These are phyloP conservation scores for Drosophila santomea DNA, from an alignment of 1,140 invertebrate species.

Conservation along the genomic window DNA sequence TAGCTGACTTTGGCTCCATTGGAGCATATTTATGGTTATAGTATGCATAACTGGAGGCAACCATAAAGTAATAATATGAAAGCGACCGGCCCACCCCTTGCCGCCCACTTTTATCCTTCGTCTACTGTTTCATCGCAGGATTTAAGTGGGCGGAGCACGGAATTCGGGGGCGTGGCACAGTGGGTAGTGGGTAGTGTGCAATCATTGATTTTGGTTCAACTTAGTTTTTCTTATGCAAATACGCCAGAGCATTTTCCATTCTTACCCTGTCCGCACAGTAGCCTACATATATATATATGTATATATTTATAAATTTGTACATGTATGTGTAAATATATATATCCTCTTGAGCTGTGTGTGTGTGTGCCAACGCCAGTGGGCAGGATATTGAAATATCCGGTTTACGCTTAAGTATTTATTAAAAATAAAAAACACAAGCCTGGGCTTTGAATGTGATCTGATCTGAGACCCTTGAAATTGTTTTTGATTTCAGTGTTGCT, in stretches of 20 bases:
- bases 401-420: slow-evolving; percentile 76
- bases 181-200: slow-evolving; percentile 55
- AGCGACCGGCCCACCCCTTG: slow-evolving; percentile 35
- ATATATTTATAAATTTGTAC: not conserved
- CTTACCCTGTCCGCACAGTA: slow-evolving; percentile 44
- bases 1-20: slow-evolving; percentile 46
- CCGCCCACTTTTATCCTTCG: not conserved
- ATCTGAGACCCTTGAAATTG: slow-evolving; percentile 40
- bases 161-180: slow-evolving; percentile 44
- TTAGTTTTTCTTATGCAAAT: slow-evolving; percentile 81
- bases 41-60: slow-evolving; percentile 82
- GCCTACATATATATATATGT: not conserved
- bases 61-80: slow-evolving; percentile 82
- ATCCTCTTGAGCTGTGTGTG: slow-evolving; percentile 3
- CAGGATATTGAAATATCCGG: slow-evolving; percentile 64
- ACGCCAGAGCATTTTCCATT: slow-evolving; percentile 73
- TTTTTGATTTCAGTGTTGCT: slow-evolving; percentile 12
- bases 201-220: slow-evolving; percentile 81
- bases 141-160: slow-evolving; percentile 11
- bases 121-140: slow-evolving; percentile 61
- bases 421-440: slow-evolving; percentile 48
- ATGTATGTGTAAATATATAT: not conserved
- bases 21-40: slow-evolving; percentile 81
- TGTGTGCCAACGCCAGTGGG: slow-evolving; percentile 50
- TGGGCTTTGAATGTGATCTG: slow-evolving; percentile 42